Percentiles rank a stretch among this genome's conserved stretches.
Evolutionary conservation across 1,140 invertebrate species (phyloP).

Genomic region (Zaprionus ghesquierei): DNA sequence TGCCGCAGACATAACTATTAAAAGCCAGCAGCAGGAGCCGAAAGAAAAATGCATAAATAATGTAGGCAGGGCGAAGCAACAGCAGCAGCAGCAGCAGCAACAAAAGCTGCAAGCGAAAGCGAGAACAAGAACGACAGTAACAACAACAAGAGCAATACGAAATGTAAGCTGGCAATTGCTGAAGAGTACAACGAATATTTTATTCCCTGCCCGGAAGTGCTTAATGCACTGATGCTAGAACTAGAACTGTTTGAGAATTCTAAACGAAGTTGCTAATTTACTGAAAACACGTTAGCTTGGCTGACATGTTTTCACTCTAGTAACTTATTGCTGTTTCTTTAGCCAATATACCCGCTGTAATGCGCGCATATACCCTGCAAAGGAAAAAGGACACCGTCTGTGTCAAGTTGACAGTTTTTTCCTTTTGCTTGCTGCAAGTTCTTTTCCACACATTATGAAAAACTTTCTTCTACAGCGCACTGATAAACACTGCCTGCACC

Average conservation of each 20-base stretch:
- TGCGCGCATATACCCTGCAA: neutral
- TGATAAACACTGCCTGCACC: slow-evolving; percentile 48
- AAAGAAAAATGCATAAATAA: slow-evolving; percentile 78
- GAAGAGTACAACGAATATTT: slow-evolving; percentile 31
- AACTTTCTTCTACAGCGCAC: slow-evolving; percentile 54
- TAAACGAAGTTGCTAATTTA: neutral
- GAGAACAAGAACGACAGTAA: neutral
- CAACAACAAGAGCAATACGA: slow-evolving; percentile 16
- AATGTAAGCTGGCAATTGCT: slow-evolving; percentile 19
- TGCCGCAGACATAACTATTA: slow-evolving; percentile 67
- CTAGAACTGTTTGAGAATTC: neutral
- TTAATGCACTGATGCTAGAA: neutral
- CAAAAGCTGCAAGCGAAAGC: slow-evolving; percentile 23
- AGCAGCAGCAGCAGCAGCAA: slow-evolving; percentile 1
- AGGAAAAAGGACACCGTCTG: slow-evolving; percentile 41
- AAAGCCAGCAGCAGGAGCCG: slow-evolving; percentile 62
- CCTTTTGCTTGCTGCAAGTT: slow-evolving; percentile 44
- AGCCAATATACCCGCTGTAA: neutral
- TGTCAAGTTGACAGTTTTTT: slow-evolving; percentile 68
- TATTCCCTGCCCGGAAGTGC: slow-evolving; percentile 8
- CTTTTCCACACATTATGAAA: slow-evolving; percentile 72
- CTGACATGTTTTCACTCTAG: too few relatives aligned
- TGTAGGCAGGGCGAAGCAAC: slow-evolving; percentile 41
- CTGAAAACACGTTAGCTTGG: too few relatives aligned
- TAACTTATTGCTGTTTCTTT: neutral